Evolutionary conservation across 1,140 invertebrate species (phyloP).

Genomic region (Periplaneta americana): DNA sequence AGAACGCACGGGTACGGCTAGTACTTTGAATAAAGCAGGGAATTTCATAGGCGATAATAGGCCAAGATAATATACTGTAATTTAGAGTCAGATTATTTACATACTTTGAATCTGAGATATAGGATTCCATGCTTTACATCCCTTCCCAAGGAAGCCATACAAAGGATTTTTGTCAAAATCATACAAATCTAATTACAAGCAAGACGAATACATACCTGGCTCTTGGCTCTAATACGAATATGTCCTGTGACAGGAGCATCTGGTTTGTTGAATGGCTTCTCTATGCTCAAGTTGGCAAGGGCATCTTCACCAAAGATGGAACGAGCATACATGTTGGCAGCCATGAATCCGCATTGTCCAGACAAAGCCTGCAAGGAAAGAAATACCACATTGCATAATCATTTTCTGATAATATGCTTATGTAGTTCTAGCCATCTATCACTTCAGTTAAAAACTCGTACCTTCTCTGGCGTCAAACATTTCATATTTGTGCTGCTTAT

Average conservation of each 20-base stretch:
- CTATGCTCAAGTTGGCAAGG: conserved; percentile 96
- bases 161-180: too few relatives aligned
- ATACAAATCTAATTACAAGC: too few relatives aligned
- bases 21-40: too few relatives aligned
- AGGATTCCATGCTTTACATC: too few relatives aligned
- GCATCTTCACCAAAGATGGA: conserved; percentile 99
- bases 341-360: conserved; percentile 98
- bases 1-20: too few relatives aligned
- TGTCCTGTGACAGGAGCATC: conserved; percentile 90
- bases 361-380: conserved; percentile 62
- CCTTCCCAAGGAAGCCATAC: too few relatives aligned
- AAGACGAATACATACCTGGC: conserved; percentile 68
- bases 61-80: too few relatives aligned
- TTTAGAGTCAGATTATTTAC: too few relatives aligned
- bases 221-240: conserved; percentile 96
- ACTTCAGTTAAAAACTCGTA: conserved; percentile 25
- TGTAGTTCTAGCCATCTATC: background rate
- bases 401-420: background rate
- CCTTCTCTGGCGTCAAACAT: conserved; percentile 93
- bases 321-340: conserved; percentile 97
- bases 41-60: too few relatives aligned
- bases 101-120: too few relatives aligned
- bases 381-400: background rate
- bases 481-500: conserved; percentile 98
- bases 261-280: conserved; percentile 85